Evolutionary conservation across 2,888 invertebrate species (phyloP).

Genomic region (Dyspetes luteomarginatus): DNA sequence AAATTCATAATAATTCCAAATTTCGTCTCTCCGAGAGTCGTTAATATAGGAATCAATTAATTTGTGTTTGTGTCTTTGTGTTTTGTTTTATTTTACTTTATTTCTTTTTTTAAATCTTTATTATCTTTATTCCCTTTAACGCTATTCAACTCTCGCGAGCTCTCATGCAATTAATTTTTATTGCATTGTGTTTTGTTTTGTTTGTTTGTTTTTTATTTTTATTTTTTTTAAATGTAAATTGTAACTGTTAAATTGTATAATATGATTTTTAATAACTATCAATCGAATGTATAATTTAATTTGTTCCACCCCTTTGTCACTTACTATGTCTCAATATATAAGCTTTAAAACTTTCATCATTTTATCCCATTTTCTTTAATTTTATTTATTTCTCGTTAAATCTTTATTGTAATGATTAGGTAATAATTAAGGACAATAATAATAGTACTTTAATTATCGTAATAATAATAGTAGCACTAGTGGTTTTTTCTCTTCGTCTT

Average conservation of each 20-base stretch:
- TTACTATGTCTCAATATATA: no score
- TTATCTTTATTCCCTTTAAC: no score
- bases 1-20: conserved; percentile 25
- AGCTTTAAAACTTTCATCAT: conserved; percentile 69
- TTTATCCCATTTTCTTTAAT: conserved; percentile 10
- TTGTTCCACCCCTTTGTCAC: conserved; percentile 42
- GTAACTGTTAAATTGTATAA: no score
- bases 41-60: no score
- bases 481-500: conserved; percentile 67
- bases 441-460: conserved; percentile 72
- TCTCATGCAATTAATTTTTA: no score
- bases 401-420: conserved; percentile 70
- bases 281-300: conserved; percentile 62
- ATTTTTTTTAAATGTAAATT: no score
- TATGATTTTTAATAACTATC: no score
- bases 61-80: conserved; percentile 66
- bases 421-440: conserved; percentile 74
- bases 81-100: not conserved
- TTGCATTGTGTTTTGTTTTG: no score
- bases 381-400: conserved; percentile 67
- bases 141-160: no score
- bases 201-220: no score
- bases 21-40: conserved; percentile 61
- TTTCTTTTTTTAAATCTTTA: not conserved
- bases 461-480: conserved; percentile 76